A percentile compares a stretch with the other conserved stretches of the same genome.
phyloP scores from a whole-genome alignment of 2,888 invertebrate species.

The Dryadula phaetusa region DNA sequence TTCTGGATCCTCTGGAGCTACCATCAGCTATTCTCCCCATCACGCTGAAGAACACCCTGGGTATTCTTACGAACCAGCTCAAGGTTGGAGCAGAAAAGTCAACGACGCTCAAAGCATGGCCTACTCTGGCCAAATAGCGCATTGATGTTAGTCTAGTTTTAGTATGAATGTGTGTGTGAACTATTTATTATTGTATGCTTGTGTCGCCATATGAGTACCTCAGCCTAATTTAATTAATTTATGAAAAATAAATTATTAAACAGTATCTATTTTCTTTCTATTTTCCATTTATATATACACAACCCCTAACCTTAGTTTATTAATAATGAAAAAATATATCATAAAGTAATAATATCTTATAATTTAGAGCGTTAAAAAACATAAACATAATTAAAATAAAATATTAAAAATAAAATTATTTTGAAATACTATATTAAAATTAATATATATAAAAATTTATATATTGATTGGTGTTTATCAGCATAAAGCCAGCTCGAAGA shows the following conservation, averaged over 20 bases:
- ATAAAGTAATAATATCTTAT: too few relatives aligned
- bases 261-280: conserved; percentile 47
- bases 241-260: conserved; percentile 47
- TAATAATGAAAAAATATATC: not conserved
- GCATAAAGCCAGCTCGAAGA: conserved; percentile 64
- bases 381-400: not conserved
- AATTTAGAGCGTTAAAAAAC: not conserved
- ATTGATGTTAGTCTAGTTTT: conserved; percentile 52
- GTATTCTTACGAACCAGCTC: conserved; percentile 80
- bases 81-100: conserved; percentile 87
- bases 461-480: conserved; percentile 42
- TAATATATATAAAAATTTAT: not conserved
- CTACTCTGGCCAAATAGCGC: conserved; percentile 79
- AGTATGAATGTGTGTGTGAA: conserved; percentile 55
- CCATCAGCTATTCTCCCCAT: conserved; percentile 87
- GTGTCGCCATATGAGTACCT: conserved; percentile 70
- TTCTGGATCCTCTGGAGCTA: conserved; percentile 53
- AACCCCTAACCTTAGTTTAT: not conserved
- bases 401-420: not conserved
- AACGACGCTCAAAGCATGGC: conserved; percentile 88
- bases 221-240: conserved; percentile 64
- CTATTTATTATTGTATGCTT: conserved; percentile 52
- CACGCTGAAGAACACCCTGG: conserved; percentile 85
- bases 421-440: not conserved
- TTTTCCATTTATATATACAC: not conserved